Base-by-base conservation (phyloP, 2,888 invertebrate genomes). In the Buathra laborator region DNA sequence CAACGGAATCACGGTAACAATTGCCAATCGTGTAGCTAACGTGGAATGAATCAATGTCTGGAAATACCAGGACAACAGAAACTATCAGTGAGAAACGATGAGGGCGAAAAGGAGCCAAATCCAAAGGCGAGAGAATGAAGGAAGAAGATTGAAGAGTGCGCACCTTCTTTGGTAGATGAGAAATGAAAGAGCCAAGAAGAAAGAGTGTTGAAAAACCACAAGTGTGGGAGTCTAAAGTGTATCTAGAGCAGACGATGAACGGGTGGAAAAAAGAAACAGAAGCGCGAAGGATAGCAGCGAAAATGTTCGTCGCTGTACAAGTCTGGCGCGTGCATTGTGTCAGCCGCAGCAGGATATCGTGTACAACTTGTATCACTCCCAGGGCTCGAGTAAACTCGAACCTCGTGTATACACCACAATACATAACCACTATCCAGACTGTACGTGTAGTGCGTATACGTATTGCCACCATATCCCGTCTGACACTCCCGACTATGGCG, bases 281-380 rank as follows among this genome's bases (percentile, higher is more conserved):
- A 43, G 72, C 56, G 74, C 79, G 75, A 82, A 85, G 82, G 76
- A 85, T 85, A 82, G 75, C 82, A 14, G 71, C 79, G 66, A 72
- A 82, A 75, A 76, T 82, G 67, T 82, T 79, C 59, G 64, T 66
- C 67, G 82, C 62, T 74, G 67, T 72, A 43, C 29, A 72, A 71
- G 75, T 66, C 71, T 77, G 82, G 71, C 84, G 70, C 81, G 79
- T 87, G 87, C 84, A 89, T 89, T 88, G 89, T 89, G 87, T 84
- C 83, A 76, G 86, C 83, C 37, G 32, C 86, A 81, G 81, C 88
- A 62, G 88, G 87, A 86, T 84, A 84, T 86, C 86, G 78, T 81
- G 87, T 86, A 79, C 79, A 81, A 84, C 83, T 72, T 84, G 82
- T 80, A 83, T 80, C 68, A 79, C 84, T 79, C 56, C 56, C 82